Evolutionary conservation across 2,888 invertebrate species (phyloP).

Genomic region (Chrysina gloriosa): DNA sequence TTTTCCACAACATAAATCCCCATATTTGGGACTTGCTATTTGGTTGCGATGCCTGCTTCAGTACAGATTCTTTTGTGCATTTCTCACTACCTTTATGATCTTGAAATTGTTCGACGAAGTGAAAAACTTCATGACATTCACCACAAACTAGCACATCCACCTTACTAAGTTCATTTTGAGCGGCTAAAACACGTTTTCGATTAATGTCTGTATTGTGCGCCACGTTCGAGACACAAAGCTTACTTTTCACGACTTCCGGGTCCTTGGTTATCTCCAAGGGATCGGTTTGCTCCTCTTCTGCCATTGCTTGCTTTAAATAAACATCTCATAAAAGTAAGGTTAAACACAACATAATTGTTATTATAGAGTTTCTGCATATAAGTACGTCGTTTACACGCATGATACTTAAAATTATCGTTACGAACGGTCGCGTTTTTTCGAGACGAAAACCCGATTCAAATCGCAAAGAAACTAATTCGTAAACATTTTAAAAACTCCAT

Average conservation of each 20-base stretch:
- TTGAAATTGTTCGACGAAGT: slow-evolving; percentile 83
- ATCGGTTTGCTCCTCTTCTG: slow-evolving; percentile 44
- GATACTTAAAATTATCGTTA: neutral
- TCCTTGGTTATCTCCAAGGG: slow-evolving; percentile 52
- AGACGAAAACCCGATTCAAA: neutral
- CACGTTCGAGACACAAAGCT: neutral
- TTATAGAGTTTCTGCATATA: neutral
- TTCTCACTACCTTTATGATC: slow-evolving; percentile 75
- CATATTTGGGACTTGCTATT: slow-evolving; percentile 87
- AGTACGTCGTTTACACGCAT: neutral
- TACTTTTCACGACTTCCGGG: slow-evolving; percentile 50
- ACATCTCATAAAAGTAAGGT: slow-evolving; percentile 42
- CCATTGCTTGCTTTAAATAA: slow-evolving; percentile 42
- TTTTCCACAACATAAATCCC: slow-evolving; percentile 87
- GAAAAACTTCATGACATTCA: slow-evolving; percentile 83
- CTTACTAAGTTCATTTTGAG: slow-evolving; percentile 80
- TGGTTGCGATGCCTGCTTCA: slow-evolving; percentile 73
- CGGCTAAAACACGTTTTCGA: slow-evolving; percentile 68
- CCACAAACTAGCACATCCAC: slow-evolving; percentile 86
- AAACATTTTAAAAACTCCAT: slow-evolving; percentile 13
- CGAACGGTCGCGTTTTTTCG: neutral
- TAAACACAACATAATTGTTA: slow-evolving; percentile 29
- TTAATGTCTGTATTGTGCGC: neutral
- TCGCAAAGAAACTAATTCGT: neutral
- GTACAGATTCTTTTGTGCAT: slow-evolving; percentile 72